Base-by-base conservation (phyloP, 2,888 invertebrate species). In the Acanthococcus lagerstroemiae region DNA sequence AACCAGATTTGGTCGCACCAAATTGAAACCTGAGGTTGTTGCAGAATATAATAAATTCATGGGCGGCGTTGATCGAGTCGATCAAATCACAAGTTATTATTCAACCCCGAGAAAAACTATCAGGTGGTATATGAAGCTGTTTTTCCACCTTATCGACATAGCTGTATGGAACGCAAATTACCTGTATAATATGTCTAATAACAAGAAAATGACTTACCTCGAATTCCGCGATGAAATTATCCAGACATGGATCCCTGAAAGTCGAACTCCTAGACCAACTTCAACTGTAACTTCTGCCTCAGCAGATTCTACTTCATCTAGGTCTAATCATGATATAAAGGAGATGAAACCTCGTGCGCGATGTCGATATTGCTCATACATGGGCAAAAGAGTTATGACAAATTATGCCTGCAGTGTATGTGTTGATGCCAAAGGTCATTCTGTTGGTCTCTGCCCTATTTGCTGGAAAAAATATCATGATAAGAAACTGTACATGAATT, bases 181-280 rank as follows among this genome's bases (percentile, higher is more conserved):
- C 9, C 9, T 56, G 9, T 56, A 26, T 15, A 56, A 56, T 26
- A n/a, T 26, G n/a, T 26, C 12, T 5, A 26, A 25, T 19, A 19
- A 25, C 9, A 55, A 19, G 26, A 55, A 55, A 27, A 24, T 27
- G 19, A 55, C 55, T 7, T 55, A 55, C 27, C 27, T 55, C 26
- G 55, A 55, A 26, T 55, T 55, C 19, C 27, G 55, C 19, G 55
- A 55, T 26, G 25, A 25, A 26, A 19, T 55, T 25, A 55, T 55
- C 17, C n/a, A 50, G 19, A 50, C 50, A 50, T 50, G n/a, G n/a
- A n/a, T n/a, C n/a, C n/a, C n/a, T n/a, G n/a, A n/a, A n/a, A n/a
- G n/a, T n/a, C n/a, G n/a, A n/a, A n/a, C n/a, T n/a, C n/a, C n/a
- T 26, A 24, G 9, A 50, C 15, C 50, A n/a, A n/a, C 2, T 50